These are phyloP conservation scores for Campoplex nolae DNA, from an alignment of 2,888 invertebrate genomes.

Conservation along the genomic window DNA sequence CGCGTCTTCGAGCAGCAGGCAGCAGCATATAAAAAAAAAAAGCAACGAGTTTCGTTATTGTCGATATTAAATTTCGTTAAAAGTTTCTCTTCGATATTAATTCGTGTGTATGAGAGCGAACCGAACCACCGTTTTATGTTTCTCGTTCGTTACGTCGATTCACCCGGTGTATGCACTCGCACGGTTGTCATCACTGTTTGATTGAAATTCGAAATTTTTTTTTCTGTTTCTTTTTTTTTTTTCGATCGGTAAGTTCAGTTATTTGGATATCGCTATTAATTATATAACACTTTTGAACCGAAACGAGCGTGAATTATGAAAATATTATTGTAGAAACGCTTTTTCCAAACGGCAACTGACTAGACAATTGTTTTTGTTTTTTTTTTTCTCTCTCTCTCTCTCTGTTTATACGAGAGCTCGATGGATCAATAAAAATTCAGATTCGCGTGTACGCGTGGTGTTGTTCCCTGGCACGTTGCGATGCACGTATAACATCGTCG, in stretches of 20 bases:
- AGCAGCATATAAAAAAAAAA: not conserved
- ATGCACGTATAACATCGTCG: slow-evolving; percentile 75
- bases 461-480: slow-evolving; percentile 77
- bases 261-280: not conserved
- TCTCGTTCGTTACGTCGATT: not conserved
- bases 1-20: not conserved
- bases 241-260: not conserved
- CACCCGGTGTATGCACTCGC: not conserved
- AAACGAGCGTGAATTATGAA: not conserved
- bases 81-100: not conserved
- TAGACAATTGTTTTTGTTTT: slow-evolving; percentile 9
- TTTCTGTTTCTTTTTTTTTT: too few relatives aligned
- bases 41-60: not conserved
- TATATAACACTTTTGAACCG: not conserved
- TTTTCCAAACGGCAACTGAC: not conserved
- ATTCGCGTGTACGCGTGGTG: slow-evolving; percentile 68
- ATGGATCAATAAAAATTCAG: slow-evolving; percentile 53
- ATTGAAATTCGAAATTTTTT: not conserved
- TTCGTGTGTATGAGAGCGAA: not conserved
- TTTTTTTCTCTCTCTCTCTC: not conserved
- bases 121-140: not conserved
- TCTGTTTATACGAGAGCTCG: not conserved
- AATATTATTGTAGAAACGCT: not conserved
- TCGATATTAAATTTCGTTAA: not conserved
- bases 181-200: not conserved